phyloP scores from a whole-genome alignment of 2,888 invertebrate species.

The Sarcophaga caerulescens region DNA sequence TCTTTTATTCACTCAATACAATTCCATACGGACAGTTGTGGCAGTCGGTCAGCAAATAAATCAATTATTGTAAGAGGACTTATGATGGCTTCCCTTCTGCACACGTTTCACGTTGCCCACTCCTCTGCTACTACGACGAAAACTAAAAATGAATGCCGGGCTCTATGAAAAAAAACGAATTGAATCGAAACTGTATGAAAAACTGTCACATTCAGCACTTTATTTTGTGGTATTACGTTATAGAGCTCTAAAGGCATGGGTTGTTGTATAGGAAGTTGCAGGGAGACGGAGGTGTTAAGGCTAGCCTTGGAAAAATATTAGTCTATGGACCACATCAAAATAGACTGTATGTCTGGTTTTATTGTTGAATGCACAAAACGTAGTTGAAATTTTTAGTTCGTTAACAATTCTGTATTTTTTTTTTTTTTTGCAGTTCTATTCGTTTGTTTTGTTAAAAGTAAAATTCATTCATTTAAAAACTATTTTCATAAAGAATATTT shows the following conservation, averaged over 20 bases:
- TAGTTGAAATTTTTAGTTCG: slow-evolving; percentile 19
- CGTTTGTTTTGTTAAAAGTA: too few species aligned
- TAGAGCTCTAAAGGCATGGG: not conserved
- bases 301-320: not conserved
- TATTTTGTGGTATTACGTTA: slow-evolving; percentile 26
- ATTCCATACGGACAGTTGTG: slow-evolving; percentile 46
- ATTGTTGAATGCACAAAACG: slow-evolving; percentile 42
- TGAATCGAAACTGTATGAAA: slow-evolving; percentile 32
- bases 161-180: not conserved
- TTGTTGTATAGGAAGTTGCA: not conserved
- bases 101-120: not conserved
- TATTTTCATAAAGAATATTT: not conserved
- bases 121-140: not conserved
- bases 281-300: not conserved
- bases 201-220: slow-evolving; percentile 69
- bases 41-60: slow-evolving; percentile 66
- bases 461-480: slow-evolving; percentile 26
- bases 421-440: not conserved
- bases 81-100: slow-evolving; percentile 41
- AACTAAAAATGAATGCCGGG: not conserved
- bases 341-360: slow-evolving; percentile 43
- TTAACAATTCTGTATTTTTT: not conserved
- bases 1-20: slow-evolving; percentile 56
- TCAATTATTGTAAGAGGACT: slow-evolving; percentile 69
- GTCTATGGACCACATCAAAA: slow-evolving; percentile 7